Evolutionary conservation across 2,797 vertebrate species (phyloP), one percentile per base, ranked within the genome.

Genomic region (Melanotaenia maccullochi): DNA sequence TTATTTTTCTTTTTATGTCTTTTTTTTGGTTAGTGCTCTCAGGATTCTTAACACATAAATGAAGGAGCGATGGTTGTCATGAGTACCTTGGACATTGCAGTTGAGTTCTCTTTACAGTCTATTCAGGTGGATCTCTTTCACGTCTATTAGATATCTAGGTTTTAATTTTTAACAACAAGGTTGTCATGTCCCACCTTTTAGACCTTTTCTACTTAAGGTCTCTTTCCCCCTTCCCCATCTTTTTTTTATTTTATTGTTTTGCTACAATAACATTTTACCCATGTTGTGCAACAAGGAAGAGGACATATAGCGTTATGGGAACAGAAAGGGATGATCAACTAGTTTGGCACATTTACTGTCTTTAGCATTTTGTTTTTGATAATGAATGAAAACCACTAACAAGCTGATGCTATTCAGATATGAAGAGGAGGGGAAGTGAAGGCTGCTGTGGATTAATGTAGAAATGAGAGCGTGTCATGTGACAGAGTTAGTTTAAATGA

Each of bases 21-120:
- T 83, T 92, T 96, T 85, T 93, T 96, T 1, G 83, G 90, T 97
- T 97, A 97, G 96, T 97, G 97, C 96, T 97, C 98, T 99, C 98
- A 99, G 98, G 98, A 99, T 97, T 98, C 95, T 87, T 95, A 92
- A 93, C 92, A 94, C 96, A 94, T 93, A 94, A 93, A 92, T 92
- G 94, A 95, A 96, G 92, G 87, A 87, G 60, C 78, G 76, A 81
- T 68, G 87, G 92, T 79, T 64, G 78, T 73, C 78, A 74, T 64
- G 89, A 87, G 87, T 72, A 90, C 84, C 87, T 76, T 85, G 87
- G 87, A 80, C 22, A n/a, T 60, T 79, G 84, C 60, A 47, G 72
- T 70, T 33, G 13, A 71, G 81, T 87, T 79, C 87, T 80, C 83
- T 25, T 59, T 3, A 54, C 70, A 25, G 85, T 84, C 89, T 85